Evolutionary conservation across 2,113 vertebrate species (phyloP), one percentile per base, ranked within the genome.

Genomic region (Etheostoma cragini): DNA sequence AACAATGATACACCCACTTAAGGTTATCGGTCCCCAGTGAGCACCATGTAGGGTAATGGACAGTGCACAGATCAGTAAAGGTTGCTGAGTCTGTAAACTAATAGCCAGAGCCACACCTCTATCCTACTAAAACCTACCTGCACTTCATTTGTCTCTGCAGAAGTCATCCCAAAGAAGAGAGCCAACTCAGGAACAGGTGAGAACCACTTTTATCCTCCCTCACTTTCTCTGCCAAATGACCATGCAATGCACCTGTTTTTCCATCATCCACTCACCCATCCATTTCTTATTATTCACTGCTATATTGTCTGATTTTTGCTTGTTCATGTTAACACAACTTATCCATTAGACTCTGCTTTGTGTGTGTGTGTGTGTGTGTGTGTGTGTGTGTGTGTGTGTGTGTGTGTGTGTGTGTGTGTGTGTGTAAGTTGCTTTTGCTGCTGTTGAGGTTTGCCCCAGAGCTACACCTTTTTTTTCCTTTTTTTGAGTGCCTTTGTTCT

Each of bases 101-200:
- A 92, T 83, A 89, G 86, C 78, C 2, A 33, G 26, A 64, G 81
- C 88, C 90, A 86, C 91, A 58, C 91, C 89, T 88, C 76, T 57
- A 4, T n/a, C 26, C n/a, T 8, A 42, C 42, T 78, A 50, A 77
- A 88, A 70, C 68, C 87, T 57, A 86, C 84, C 86, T 91, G 74
- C 57, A 1, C 64, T 76, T 83, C 62, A 71, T 83, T 50, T 80
- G 54, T 90, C 50, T 70, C 80, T 72, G 61, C 93, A 95, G 95
- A 89, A 76, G 88, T 93, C 79, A 63, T 82, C 63, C 94, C 92
- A 69, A 96, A 95, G 90, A 94, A 91, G 78, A 92, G 91, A 85
- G 82, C 90, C 63, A 91, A 86, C 82, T 94, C 95, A 1, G 87
- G 76, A 2, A 86, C 67, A 89, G 94, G 95, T 96, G 80, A 91